These are phyloP conservation scores for Drosophila nasuta DNA, from an alignment of 1,140 invertebrate species.

Conservation along the genomic window DNA sequence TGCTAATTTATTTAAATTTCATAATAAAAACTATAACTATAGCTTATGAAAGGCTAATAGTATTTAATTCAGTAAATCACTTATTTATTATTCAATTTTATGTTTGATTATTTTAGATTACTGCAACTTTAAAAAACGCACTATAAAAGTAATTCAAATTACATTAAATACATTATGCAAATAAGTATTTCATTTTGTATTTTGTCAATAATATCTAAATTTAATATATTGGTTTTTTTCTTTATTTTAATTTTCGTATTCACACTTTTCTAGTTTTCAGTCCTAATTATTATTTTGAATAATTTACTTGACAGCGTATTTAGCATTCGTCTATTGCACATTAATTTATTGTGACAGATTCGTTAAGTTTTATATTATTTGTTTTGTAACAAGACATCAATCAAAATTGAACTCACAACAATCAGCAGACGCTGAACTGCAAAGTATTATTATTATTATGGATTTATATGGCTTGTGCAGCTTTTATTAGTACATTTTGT, in stretches of 20 bases:
- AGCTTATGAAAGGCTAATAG: neutral
- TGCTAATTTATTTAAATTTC: neutral
- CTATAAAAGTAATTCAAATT: too few relatives aligned
- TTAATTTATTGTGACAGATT: slow-evolving; percentile 17
- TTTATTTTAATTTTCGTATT: neutral
- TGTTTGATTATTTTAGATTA: too few relatives aligned
- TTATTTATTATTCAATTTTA: too few relatives aligned
- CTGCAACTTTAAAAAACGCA: too few relatives aligned
- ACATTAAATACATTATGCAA: too few relatives aligned
- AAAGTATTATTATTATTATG: slow-evolving; percentile 31
- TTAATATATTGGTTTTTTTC: too few relatives aligned
- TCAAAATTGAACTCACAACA: slow-evolving; percentile 70
- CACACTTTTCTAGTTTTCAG: neutral
- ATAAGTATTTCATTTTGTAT: too few relatives aligned
- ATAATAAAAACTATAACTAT: neutral
- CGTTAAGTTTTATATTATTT: slow-evolving; percentile 33
- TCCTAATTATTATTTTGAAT: neutral
- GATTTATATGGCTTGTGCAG: slow-evolving; percentile 21
- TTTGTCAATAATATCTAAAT: too few relatives aligned
- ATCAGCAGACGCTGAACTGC: slow-evolving; percentile 55
- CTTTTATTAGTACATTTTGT: slow-evolving; percentile 33
- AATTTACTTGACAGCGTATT: neutral
- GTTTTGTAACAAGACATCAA: slow-evolving; percentile 53
- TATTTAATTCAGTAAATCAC: neutral
- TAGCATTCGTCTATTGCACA: neutral